These are phyloP conservation scores for Oligia strigilis DNA, from an alignment of 2,888 invertebrate genomes.

Conservation along the genomic window DNA sequence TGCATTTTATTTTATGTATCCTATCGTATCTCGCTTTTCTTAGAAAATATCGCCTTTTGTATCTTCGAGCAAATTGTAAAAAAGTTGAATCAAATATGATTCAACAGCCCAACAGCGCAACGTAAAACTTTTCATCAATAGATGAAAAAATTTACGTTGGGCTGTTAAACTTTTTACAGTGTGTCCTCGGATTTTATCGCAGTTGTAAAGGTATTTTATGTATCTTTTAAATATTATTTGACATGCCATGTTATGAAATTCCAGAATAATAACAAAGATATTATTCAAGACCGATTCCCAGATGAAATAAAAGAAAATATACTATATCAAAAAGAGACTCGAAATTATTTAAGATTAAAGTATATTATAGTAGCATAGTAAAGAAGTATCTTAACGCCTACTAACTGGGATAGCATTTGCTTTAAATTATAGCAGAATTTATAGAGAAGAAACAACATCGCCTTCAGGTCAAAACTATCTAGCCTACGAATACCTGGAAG, in stretches of 20 bases:
- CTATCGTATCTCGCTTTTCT: slow-evolving; percentile 22
- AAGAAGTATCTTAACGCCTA: background rate
- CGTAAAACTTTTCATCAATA: too few species aligned
- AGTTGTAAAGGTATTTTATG: slow-evolving; percentile 40
- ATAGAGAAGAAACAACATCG: background rate
- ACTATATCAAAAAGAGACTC: background rate
- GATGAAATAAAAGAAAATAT: too few species aligned
- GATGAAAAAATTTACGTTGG: slow-evolving; percentile 34
- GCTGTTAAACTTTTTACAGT: slow-evolving; percentile 42
- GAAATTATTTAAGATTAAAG: too few species aligned
- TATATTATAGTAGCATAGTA: too few species aligned
- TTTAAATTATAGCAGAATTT: background rate
- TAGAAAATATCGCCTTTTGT: slow-evolving; percentile 28
- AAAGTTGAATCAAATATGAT: slow-evolving; percentile 13
- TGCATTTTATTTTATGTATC: slow-evolving; percentile 53
- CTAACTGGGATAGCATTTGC: background rate
- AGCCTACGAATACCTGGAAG: background rate
- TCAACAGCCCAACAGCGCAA: too few species aligned
- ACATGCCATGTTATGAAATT: slow-evolving; percentile 7
- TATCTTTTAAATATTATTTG: slow-evolving; percentile 38
- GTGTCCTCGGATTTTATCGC: slow-evolving; percentile 32
- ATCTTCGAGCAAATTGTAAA: background rate
- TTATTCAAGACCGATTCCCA: background rate
- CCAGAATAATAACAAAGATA: background rate
- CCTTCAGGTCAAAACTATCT: background rate